Evolutionary conservation across 2,888 invertebrate genomes (phyloP).

Genomic region (Cacoxenus indagator): DNA sequence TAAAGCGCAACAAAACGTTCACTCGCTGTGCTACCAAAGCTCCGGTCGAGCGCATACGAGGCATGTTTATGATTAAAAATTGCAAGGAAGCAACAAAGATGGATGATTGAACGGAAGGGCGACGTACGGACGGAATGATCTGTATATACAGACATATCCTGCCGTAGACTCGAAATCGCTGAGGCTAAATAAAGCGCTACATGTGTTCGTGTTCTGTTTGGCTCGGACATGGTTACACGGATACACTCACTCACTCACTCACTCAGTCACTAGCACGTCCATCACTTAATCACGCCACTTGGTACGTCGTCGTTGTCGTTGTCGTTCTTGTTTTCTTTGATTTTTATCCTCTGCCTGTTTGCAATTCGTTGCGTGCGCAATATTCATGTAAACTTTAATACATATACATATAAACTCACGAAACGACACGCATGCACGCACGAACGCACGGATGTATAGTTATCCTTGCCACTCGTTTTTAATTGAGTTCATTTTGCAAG

Average conservation of each 20-base stretch:
- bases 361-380: slow-evolving; percentile 45
- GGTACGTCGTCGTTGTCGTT: not conserved
- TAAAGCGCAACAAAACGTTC: slow-evolving; percentile 23
- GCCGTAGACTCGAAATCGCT: slow-evolving; percentile 8
- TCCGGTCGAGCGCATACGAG: not conserved
- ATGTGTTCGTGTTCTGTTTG: slow-evolving; percentile 49
- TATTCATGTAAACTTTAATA: slow-evolving; percentile 48
- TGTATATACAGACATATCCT: slow-evolving; percentile 19
- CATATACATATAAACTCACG: slow-evolving; percentile 36
- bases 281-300: slow-evolving; percentile 64
- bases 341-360: not conserved
- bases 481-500: not conserved
- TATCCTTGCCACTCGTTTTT: slow-evolving; percentile 33
- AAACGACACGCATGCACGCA: slow-evolving; percentile 45
- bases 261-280: slow-evolving; percentile 47
- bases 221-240: not conserved
- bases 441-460: no score
- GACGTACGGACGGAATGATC: no score
- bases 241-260: not conserved
- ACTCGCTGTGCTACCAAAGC: not conserved
- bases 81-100: slow-evolving; percentile 45
- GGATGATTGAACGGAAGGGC: no score
- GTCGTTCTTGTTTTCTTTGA: not conserved
- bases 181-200: slow-evolving; percentile 61
- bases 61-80: slow-evolving; percentile 58